Percentiles rank a stretch among this genome's conserved stretches.
These are phyloP conservation scores for Achlya flavicornis DNA, from an alignment of 2,888 invertebrate genomes.

Conservation along the genomic window DNA sequence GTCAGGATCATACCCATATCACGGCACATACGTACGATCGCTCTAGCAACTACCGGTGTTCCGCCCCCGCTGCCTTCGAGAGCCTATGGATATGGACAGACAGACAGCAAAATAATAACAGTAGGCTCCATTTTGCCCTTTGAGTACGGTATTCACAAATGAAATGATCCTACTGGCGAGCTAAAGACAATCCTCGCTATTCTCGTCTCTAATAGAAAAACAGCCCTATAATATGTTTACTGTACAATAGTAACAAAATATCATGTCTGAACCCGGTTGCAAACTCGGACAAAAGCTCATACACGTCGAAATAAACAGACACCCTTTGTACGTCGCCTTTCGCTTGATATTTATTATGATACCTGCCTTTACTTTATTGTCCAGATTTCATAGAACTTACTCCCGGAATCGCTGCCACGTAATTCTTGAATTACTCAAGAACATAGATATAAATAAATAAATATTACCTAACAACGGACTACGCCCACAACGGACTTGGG, in stretches of 20 bases:
- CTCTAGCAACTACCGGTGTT: no score
- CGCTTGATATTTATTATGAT: constrained; percentile 7
- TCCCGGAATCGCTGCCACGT: constrained; percentile 16
- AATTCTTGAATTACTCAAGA: constrained; percentile 25
- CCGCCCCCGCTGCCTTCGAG: no score
- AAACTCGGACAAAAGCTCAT: background rate
- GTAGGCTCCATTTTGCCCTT: no score
- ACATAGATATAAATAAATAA: constrained; percentile 51
- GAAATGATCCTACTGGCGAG: no score
- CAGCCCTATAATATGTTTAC: background rate
- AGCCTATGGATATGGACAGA: no score
- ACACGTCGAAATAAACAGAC: background rate
- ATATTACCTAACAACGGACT: constrained; percentile 62
- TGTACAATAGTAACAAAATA: background rate
- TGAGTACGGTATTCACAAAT: no score
- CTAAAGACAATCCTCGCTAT: no score
- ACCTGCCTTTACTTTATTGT: constrained; percentile 1
- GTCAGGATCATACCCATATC: no score
- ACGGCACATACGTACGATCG: no score
- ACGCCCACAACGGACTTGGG: constrained; percentile 60
- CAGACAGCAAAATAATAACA: no score
- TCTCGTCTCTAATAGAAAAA: no score
- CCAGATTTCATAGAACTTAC: constrained; percentile 20
- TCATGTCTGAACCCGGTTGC: background rate
- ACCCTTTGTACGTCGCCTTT: background rate